Evolutionary conservation across 53 echinoderm and acorn worm species (phyloP).

Genomic region (Actinopyga echinites): DNA sequence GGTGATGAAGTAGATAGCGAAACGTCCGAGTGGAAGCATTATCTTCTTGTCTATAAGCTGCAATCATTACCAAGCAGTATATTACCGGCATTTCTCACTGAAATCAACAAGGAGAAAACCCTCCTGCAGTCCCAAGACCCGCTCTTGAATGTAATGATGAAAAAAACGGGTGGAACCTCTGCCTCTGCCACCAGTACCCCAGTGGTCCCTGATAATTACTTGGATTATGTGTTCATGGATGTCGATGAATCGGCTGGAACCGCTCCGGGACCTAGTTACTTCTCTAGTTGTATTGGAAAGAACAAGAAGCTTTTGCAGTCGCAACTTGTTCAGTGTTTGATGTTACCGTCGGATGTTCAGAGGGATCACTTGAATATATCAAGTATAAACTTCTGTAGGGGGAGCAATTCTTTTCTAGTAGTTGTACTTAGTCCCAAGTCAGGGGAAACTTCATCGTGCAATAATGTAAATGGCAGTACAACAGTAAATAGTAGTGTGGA

Average conservation of each 20-base stretch:
- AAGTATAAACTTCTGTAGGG: slow-evolving; percentile 5
- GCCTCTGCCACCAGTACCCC: slow-evolving; percentile 18
- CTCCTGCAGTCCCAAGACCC: slow-evolving; percentile 6
- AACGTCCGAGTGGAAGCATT: slow-evolving; percentile 5
- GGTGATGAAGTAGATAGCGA: slow-evolving; percentile 76
- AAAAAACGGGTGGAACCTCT: slow-evolving; percentile 16
- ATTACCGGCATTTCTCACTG: slow-evolving; percentile 11
- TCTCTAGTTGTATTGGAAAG: slow-evolving; percentile 34
- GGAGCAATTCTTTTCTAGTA: not conserved
- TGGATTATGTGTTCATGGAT: slow-evolving; percentile 29
- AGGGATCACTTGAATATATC: slow-evolving; percentile 9
- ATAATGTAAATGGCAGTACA: slow-evolving; percentile 15
- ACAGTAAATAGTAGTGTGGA: not conserved
- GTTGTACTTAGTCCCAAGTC: not conserved
- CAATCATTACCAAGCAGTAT: slow-evolving; percentile 18
- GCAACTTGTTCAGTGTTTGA: not conserved
- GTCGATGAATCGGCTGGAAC: slow-evolving; percentile 26
- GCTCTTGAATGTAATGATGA: slow-evolving; percentile 3
- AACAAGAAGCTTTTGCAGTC: slow-evolving; percentile 33
- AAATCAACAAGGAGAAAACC: slow-evolving; percentile 2
- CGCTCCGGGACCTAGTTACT: slow-evolving; percentile 30
- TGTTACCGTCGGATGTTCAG: slow-evolving; percentile 4
- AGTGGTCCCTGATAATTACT: slow-evolving; percentile 27
- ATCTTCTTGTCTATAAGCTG: slow-evolving; percentile 26
- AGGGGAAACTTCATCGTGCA: slow-evolving; percentile 7